Base-by-base conservation (phyloP, 2,888 invertebrate species). In the Candidula unifasciata region DNA sequence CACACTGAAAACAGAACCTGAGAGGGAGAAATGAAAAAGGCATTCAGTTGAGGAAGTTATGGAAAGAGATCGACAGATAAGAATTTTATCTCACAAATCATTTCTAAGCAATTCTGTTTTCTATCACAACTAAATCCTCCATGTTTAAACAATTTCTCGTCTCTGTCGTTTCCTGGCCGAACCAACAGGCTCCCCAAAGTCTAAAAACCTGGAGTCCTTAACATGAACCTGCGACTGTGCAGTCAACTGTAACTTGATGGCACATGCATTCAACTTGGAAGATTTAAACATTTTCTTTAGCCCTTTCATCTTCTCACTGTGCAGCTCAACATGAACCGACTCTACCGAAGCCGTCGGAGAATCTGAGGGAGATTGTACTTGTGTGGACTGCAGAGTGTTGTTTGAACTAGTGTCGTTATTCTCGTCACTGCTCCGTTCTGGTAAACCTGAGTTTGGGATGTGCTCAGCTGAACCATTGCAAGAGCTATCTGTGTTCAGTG, bases 251-350 rank as follows among this genome's bases (percentile, higher is more conserved):
- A 98, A 94, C 86, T 97, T 97, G 89, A 98, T 96, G 44, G 98
- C 98, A 92, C 97, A 97, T 0, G 97, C 97, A 93, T 98, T 98
- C 80, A 98, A 94, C 93, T 98, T 97, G 91, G 97, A 97, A 0
- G 97, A 96, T 79, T 97, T 94, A 71, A 98, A 94, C 86, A 98
- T 94, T 91, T 97, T 97, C 93, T 97, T 97, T 71, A 98, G 94
- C 21, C 98, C 98, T 89, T 96, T 97, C 98, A 98, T 98, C 94
- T 98, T 98, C 91, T 97, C 96, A 94, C 98, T 98, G 93, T 96
- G 96, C 57, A 98, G 96, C 69, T 97, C 87, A 27, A 92, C 86
- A 3, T 89, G 86, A 8, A 90, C 88, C 6, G 90, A 89, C 33
- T 86, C 87, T 57, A 84, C 68, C 33, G 88, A 87, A 27, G 83